phyloP scores from a whole-genome alignment of 2,113 vertebrate genomes.

The Colinus virginianus region DNA sequence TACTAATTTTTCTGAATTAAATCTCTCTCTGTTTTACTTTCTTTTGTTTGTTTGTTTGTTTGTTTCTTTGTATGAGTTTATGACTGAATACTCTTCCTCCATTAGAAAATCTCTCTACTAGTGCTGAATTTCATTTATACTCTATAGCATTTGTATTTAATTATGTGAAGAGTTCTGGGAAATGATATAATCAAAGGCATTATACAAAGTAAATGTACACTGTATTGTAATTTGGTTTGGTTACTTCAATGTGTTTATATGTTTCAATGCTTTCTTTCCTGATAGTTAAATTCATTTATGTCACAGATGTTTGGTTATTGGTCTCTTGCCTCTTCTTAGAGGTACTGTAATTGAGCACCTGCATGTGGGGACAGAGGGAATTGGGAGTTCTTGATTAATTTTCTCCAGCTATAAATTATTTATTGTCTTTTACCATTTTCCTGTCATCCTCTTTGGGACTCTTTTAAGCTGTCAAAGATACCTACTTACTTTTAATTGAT shows the following conservation, averaged over 20 bases:
- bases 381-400: constrained; percentile 70
- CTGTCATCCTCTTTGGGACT: constrained; percentile 71
- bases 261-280: constrained; percentile 39
- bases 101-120: background rate
- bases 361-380: constrained; percentile 44
- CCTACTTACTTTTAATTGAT: constrained; percentile 82
- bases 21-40: background rate
- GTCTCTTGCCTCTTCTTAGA: constrained; percentile 66
- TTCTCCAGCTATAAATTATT: constrained; percentile 76
- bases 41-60: background rate
- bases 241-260: constrained; percentile 37
- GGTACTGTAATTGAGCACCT: constrained; percentile 63
- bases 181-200: constrained; percentile 34
- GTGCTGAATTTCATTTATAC: background rate
- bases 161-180: constrained; percentile 38
- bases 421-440: constrained; percentile 70
- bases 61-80: background rate
- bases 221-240: constrained; percentile 36
- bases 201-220: constrained; percentile 22
- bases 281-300: constrained; percentile 62
- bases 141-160: background rate
- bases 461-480: constrained; percentile 76
- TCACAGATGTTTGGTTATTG: constrained; percentile 51
- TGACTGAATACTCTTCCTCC: background rate
- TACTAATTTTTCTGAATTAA: background rate